Conservation (phyloP, 2,888 invertebrate species). For the Platycheirus albimanus region DNA sequence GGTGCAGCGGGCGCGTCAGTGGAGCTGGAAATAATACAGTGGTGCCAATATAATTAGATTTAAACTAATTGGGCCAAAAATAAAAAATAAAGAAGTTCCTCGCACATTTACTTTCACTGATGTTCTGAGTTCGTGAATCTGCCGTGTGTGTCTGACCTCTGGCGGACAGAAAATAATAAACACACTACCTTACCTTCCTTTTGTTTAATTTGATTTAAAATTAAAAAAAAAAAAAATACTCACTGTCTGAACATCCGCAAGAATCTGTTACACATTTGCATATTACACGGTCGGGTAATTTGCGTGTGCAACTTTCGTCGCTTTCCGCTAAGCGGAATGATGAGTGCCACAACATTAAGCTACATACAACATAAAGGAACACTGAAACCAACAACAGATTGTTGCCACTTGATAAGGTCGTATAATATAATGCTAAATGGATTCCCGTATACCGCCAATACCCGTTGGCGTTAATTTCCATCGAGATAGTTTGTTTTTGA, state of each 20-base stretch:
- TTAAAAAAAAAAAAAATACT: not conserved
- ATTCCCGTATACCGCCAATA: conserved; percentile 12
- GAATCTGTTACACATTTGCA: conserved; percentile 65
- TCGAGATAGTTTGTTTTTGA: conserved; percentile 69
- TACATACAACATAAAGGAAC: conserved; percentile 52
- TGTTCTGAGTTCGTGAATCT: not conserved
- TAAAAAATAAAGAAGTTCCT: conserved; percentile 31
- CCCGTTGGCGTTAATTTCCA: conserved; percentile 61
- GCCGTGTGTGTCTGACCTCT: not conserved
- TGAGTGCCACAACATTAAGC: conserved; percentile 33
- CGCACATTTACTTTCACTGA: conserved; percentile 41
- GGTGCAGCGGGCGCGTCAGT: not conserved
- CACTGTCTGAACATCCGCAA: conserved; percentile 2
- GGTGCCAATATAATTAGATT: conserved; percentile 69
- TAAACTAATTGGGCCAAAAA: conserved; percentile 64
- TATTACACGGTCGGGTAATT: conserved; percentile 67
- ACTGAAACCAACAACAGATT: conserved; percentile 55
- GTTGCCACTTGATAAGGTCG: conserved; percentile 59
- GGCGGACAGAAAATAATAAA: not conserved
- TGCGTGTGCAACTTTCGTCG: conserved; percentile 66
- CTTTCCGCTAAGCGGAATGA: conserved; percentile 66
- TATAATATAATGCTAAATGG: conserved; percentile 21
- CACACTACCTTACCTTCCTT: conserved; percentile 8
- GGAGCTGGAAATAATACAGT: conserved; percentile 26
- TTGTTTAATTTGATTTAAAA: conserved; percentile 54